A percentile compares a stretch with the other conserved stretches of the same genome.
Conservation (phyloP, 2,888 invertebrate species). For the Phasia obesa region DNA sequence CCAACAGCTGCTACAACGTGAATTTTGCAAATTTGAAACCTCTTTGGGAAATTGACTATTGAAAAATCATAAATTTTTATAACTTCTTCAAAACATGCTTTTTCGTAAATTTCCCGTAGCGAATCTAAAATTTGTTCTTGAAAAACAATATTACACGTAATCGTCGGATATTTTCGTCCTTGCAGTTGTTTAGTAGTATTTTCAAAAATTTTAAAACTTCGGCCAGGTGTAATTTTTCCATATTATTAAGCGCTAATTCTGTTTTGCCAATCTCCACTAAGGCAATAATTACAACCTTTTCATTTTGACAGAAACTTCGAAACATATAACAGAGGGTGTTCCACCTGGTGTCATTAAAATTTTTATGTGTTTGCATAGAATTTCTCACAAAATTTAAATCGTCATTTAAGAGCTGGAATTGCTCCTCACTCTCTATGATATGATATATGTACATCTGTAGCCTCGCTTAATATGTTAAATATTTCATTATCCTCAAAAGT, state of each 20-base stretch:
- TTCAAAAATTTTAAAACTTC: slow-evolving; percentile 32
- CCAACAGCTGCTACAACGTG: slow-evolving; percentile 10
- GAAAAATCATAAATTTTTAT: not conserved
- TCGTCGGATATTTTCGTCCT: slow-evolving; percentile 27
- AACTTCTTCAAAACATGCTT: too few relatives aligned
- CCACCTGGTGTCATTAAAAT: slow-evolving; percentile 21
- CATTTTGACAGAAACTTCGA: not conserved
- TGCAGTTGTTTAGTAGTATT: slow-evolving; percentile 8
- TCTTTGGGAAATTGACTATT: not conserved
- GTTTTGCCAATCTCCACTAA: slow-evolving; percentile 17
- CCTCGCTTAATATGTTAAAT: not conserved
- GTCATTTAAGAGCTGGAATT: not conserved
- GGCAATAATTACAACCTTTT: slow-evolving; percentile 28
- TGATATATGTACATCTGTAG: not conserved
- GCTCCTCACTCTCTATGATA: not conserved
- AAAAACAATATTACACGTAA: slow-evolving; percentile 19
- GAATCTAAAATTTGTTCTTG: not conserved
- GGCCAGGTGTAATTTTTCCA: not conserved
- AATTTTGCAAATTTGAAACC: not conserved
- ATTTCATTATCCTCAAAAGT: not conserved
- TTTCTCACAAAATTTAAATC: not conserved
- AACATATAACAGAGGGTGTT: slow-evolving; percentile 29
- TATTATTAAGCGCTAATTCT: not conserved
- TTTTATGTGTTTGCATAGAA: not conserved
- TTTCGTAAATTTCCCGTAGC: too few relatives aligned